Conservation (phyloP, 2,797 vertebrate species). For the Acestrorhynchus altus region DNA sequence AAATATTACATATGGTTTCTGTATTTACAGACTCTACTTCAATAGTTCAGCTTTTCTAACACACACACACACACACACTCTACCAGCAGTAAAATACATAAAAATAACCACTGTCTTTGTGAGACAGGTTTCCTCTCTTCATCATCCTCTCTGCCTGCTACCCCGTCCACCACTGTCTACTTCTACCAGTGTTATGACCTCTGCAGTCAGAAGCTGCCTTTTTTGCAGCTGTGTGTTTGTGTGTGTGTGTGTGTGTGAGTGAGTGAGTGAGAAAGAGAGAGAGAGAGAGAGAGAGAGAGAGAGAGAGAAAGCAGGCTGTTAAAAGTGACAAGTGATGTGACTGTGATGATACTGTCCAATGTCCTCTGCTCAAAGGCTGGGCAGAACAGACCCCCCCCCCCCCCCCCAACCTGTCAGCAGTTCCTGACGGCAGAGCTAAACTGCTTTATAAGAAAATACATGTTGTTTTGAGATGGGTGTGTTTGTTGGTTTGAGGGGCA, state of each 20-base stretch:
- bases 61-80: slow-evolving; percentile 5
- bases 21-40: neutral
- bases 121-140: slow-evolving; percentile 1
- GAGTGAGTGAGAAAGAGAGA: too few species aligned
- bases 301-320: too few species aligned
- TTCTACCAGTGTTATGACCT: neutral
- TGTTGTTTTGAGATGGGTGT: neutral
- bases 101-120: slow-evolving; percentile 19
- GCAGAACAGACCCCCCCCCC: too few species aligned
- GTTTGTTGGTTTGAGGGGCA: too few species aligned
- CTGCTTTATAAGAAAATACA: neutral
- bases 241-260: too few species aligned
- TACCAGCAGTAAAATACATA: slow-evolving; percentile 5
- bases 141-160: slow-evolving; percentile 16
- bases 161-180: neutral
- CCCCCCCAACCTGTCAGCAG: slow-evolving; percentile 17
- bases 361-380: too few species aligned
- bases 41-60: slow-evolving; percentile 22
- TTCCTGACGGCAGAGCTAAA: neutral
- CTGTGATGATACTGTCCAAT: too few species aligned
- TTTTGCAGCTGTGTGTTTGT: slow-evolving; percentile 11
- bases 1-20: too few species aligned
- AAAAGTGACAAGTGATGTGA: too few species aligned
- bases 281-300: too few species aligned
- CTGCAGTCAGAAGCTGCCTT: slow-evolving; percentile 17